Evolutionary conservation across 2,797 vertebrate genomes (phyloP).

Genomic region (Phoebastria nigripes): DNA sequence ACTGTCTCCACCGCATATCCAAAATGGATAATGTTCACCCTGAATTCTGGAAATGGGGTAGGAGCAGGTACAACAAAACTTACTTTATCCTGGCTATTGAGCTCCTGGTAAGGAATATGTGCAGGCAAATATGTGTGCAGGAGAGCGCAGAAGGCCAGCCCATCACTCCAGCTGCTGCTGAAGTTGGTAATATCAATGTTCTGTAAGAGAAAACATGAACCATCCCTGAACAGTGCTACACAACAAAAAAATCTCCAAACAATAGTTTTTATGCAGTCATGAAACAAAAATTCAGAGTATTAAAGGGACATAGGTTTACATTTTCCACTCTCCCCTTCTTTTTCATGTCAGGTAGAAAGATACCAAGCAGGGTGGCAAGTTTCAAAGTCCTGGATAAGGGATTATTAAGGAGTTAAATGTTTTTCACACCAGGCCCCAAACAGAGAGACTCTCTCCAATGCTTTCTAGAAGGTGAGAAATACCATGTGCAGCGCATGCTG

Average conservation of each 20-base stretch:
- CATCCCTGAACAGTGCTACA: not conserved
- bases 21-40: not conserved
- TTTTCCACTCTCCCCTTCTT: not conserved
- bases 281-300: not conserved
- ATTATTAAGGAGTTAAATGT: not conserved
- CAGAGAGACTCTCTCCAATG: not conserved
- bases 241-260: not conserved
- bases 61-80: not conserved
- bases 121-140: slow-evolving; percentile 89
- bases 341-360: not conserved
- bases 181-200: slow-evolving; percentile 93
- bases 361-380: not conserved
- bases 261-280: not conserved
- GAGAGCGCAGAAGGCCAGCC: slow-evolving; percentile 89
- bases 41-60: not conserved
- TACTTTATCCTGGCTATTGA: slow-evolving; percentile 91
- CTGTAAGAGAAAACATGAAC: slow-evolving; percentile 63
- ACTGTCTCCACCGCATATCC: not conserved
- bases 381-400: not conserved
- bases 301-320: not conserved
- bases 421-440: not conserved
- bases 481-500: not conserved
- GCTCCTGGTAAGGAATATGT: slow-evolving; percentile 91
- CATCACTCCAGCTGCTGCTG: slow-evolving; percentile 93
- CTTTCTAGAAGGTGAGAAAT: not conserved